Evolutionary conservation across 2,113 vertebrate species (phyloP), one percentile per base, ranked within the genome.

Genomic region (Syngnathus floridae): DNA sequence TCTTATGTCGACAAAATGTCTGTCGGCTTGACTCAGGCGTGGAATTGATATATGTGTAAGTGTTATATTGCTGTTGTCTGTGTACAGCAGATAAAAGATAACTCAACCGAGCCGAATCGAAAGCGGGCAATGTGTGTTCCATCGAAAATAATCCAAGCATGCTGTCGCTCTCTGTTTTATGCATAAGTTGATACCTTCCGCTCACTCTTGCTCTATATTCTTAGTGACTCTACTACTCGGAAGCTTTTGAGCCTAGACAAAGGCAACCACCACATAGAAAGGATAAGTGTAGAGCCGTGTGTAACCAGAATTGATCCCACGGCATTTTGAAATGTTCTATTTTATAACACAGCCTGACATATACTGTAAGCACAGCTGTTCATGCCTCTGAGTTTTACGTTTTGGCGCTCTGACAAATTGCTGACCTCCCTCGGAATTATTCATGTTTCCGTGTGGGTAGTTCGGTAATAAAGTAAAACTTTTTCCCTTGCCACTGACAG

Each of bases 1-100:
- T 79, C 82, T 83, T 74, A 62, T 67, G 75, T 82, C 72, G 71
- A 75, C 77, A 84, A 70, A 77, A 82, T 82, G 74, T 78, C 56
- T 60, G 63, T 35, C 10, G 9, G 70, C 63, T 70, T 13, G 36
- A 72, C 70, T 22, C 71, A 35, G 48, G 66, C 62, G 31, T 26
- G 17, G 63, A 5, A 8, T 35, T 35, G 26, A 11, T 59, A 55
- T 60, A 4, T 1, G 22, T 46, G 43, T 62, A 12, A 21, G 46
- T 46, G 31, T 14, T 54, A 67, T 74, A 67, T 57, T 46, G 14
- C 17, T 45, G 14, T 46, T 5, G 26, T 8, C 41, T 62, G 61
- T 48, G 60, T 62, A 31, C 61, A 38, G 13, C 21, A 9, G 69
- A 71, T 64, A 41, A 72, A 74, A 74, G 38, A 61, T 43, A 56